Conservation (phyloP, 2,888 invertebrate species). For the Pollenia angustigena region DNA sequence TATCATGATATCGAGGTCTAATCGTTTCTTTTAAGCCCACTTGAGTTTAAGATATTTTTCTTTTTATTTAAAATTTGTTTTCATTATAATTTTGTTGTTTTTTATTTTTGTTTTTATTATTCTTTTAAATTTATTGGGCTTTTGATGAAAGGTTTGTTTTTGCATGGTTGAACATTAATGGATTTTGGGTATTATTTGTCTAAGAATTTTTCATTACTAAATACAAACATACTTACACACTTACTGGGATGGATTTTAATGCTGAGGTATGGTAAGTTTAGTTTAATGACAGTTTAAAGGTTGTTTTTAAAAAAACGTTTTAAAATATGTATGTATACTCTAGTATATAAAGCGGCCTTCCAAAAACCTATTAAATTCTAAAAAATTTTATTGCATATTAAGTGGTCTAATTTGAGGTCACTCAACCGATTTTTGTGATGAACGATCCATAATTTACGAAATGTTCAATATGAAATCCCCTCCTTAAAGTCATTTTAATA, state of each 20-base stretch:
- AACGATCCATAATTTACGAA: too few relatives aligned
- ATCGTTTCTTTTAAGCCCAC: constrained; percentile 48
- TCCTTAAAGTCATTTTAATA: too few relatives aligned
- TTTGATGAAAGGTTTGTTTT: constrained; percentile 21
- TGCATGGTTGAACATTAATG: constrained; percentile 17
- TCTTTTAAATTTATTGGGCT: constrained; percentile 25
- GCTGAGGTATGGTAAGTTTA: background rate
- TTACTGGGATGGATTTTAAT: background rate
- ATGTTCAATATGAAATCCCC: too few relatives aligned
- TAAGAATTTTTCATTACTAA: constrained; percentile 17
- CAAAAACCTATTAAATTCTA: too few relatives aligned
- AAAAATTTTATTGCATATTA: too few relatives aligned
- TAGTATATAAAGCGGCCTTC: too few relatives aligned
- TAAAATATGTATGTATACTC: background rate
- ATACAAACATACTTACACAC: too few relatives aligned
- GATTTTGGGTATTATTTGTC: background rate
- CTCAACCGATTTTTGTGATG: too few relatives aligned
- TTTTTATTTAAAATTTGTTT: constrained; percentile 28
- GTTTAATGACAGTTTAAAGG: constrained; percentile 19
- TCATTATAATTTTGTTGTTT: constrained; percentile 18
- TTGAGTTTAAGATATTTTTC: constrained; percentile 50
- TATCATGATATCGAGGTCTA: constrained; percentile 21
- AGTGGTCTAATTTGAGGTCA: too few relatives aligned
- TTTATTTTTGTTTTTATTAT: constrained; percentile 7
- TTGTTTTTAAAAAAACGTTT: background rate